Evolutionary conservation across 2,797 vertebrate species (phyloP).

Genomic region (Danio kyathit): DNA sequence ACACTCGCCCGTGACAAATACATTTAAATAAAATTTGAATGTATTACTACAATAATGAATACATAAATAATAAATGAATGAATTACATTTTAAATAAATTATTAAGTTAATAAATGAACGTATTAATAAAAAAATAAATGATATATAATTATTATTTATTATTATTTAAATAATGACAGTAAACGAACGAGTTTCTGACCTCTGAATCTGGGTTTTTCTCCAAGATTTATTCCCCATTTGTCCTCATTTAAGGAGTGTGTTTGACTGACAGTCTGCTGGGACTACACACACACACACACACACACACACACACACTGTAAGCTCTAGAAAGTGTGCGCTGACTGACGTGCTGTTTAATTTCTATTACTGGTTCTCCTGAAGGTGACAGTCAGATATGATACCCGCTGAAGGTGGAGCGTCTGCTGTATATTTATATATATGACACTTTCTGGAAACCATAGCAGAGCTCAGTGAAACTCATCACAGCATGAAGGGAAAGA

Average conservation of each 20-base stretch:
- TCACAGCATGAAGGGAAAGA: background rate
- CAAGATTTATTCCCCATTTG: background rate
- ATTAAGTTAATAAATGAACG: no score
- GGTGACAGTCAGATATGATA: background rate
- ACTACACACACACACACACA: background rate
- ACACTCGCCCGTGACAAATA: no score
- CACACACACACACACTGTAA: background rate
- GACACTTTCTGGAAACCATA: background rate
- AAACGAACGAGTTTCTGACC: background rate
- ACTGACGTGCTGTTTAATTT: constrained; percentile 8
- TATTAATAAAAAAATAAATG: no score
- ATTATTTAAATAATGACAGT: no score
- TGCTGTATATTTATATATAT: background rate
- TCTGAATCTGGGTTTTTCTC: background rate
- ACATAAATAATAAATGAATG: no score
- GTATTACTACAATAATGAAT: no score
- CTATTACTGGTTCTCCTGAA: background rate
- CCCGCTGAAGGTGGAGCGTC: background rate
- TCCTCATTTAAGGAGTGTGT: background rate
- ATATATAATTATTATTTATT: no score
- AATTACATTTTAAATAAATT: no score
- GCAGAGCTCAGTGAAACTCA: background rate
- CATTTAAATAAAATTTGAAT: no score
- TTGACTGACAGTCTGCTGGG: constrained; percentile 8
- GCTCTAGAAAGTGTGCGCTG: constrained; percentile 4